These are phyloP conservation scores for Halcyon chelicuti DNA, from an alignment of 2,797 vertebrate species.

Conservation along the genomic window DNA sequence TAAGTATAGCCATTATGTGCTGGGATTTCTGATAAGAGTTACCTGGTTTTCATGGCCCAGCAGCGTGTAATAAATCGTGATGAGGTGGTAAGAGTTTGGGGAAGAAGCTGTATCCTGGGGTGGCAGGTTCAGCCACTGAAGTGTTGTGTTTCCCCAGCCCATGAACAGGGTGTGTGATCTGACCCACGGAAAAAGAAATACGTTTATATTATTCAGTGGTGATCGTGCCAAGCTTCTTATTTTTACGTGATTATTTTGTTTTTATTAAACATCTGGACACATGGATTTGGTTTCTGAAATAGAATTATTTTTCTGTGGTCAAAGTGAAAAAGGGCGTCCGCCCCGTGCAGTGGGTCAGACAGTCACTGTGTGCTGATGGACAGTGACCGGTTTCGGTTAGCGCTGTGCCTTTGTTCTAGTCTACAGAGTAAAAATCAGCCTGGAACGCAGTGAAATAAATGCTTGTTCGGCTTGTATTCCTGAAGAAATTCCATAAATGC, in stretches of 20 bases:
- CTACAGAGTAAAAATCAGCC: neutral
- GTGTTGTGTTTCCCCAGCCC: neutral
- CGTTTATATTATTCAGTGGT: rapidly evolving
- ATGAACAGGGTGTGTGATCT: neutral
- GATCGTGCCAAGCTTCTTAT: neutral
- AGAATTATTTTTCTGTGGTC: neutral
- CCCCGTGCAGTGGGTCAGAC: neutral
- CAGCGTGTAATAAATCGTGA: neutral
- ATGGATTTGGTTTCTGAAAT: neutral
- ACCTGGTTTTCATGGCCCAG: neutral
- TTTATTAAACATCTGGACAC: neutral
- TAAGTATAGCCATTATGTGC: neutral
- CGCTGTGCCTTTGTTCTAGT: neutral
- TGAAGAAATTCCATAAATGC: neutral
- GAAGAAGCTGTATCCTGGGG: neutral
- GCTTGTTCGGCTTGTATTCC: neutral
- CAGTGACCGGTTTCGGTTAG: neutral
- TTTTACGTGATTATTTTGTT: neutral
- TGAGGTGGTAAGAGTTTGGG: neutral
- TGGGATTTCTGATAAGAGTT: neutral
- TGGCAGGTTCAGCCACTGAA: too few relatives aligned
- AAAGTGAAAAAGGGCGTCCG: neutral
- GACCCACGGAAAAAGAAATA: neutral
- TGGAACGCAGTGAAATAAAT: neutral
- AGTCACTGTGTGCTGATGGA: neutral